Base-by-base conservation (phyloP, 2,797 vertebrate genomes). In the Lateolabrax maculatus region DNA sequence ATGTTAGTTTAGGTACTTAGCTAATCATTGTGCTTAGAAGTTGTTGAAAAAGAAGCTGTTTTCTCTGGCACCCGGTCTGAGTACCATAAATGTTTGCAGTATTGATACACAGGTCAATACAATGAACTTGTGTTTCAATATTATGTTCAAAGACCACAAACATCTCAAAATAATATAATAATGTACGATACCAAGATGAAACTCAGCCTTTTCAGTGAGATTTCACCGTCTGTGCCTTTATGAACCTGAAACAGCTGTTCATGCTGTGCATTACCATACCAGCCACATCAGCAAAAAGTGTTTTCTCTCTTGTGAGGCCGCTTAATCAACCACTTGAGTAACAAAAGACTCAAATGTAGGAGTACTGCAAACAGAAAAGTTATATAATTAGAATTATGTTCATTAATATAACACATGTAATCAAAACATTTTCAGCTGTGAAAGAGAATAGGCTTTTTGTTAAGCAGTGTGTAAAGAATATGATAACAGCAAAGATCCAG, bases 241-340 rank as follows among this genome's bases (percentile, higher is more conserved):
- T 86, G 76, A 84, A 84, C 84, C 82, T 62, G 49, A 81, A 87
- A 85, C 87, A 91, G 87, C 85, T 85, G 84, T 75, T 90, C 71
- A 68, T 48, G 84, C 83, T 85, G 74, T 37, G 53, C 65, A 88
- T 87, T 87, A 79, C 36, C 80, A 90, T 86, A 81, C 66, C 11
- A 25, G 71, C 70, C 78, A 65, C 81, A 61, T 89, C 86, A 87
- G 85, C 87, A 83, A 79, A 87, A 88, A 75, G 8, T 4, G 31
- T 13, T 49, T 87, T 88, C 69, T 76, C 71, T 80, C 41, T 29
- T 46, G 25, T 48, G 71, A 75, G 58, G 60, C 62, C 48, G 61
- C 55, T 79, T 21, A 78, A 80, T 39, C 27, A 57, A 52, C 66
- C 29, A 65, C 49, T 70, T 37, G 15, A 41, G 52, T 21, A 58